Percentiles rank a stretch among this genome's conserved stretches.
Evolutionary conservation across 2,797 vertebrate genomes (phyloP).

Genomic region (Babyrousa celebensis): DNA sequence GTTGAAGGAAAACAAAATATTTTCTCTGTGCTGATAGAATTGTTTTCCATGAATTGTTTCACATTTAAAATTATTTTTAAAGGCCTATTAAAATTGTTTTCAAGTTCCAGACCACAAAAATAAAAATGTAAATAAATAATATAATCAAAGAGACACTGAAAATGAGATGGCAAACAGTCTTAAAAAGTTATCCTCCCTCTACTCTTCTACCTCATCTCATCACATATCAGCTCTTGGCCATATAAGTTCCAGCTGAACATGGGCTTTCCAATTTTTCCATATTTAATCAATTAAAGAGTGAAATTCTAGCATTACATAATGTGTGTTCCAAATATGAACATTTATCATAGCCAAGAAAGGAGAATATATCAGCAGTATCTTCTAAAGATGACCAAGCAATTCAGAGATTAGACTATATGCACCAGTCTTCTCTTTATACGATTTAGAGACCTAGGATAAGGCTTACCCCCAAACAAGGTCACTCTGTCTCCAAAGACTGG

Average conservation of each 20-base stretch:
- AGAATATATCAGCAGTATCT: constrained; percentile 17
- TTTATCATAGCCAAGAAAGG: constrained; percentile 56
- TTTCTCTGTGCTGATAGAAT: constrained; percentile 76
- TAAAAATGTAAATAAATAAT: constrained; percentile 79
- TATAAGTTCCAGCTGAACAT: constrained; percentile 64
- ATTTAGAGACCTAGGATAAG: neutral
- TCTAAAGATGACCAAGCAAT: neutral
- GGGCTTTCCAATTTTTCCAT: constrained; percentile 68
- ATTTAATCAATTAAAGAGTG: constrained; percentile 79
- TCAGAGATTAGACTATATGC: neutral
- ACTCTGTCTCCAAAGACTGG: neutral
- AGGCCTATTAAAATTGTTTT: constrained; percentile 62
- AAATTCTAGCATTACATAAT: constrained; percentile 50
- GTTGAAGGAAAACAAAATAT: constrained; percentile 70
- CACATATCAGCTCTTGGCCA: constrained; percentile 51
- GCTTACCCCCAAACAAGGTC: neutral
- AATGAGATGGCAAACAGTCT: constrained; percentile 54
- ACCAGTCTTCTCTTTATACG: neutral
- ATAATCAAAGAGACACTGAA: constrained; percentile 65
- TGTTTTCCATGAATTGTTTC: constrained; percentile 75
- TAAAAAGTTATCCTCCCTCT: constrained; percentile 34
- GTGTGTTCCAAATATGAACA: constrained; percentile 72
- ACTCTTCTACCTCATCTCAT: neutral
- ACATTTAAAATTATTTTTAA: constrained; percentile 76
- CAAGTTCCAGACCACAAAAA: constrained; percentile 78